Evolutionary conservation across 2,888 invertebrate species (phyloP).

Genomic region (Oligia latruncula): DNA sequence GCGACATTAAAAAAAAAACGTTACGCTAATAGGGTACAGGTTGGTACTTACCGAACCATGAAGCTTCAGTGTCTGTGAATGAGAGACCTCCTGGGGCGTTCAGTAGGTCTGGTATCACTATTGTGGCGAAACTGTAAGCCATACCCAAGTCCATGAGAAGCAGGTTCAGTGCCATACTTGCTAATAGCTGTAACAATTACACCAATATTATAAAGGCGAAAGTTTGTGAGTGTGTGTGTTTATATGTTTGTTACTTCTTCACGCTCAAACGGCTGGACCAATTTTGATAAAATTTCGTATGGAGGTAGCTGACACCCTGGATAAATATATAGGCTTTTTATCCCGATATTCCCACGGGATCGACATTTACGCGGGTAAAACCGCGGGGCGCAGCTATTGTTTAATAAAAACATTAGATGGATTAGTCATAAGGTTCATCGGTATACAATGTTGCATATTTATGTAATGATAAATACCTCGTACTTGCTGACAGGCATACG

Average conservation of each 20-base stretch:
- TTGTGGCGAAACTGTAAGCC: constrained; percentile 90
- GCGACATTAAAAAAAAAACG: too few species aligned
- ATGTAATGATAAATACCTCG: neutral
- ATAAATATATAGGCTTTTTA: too few species aligned
- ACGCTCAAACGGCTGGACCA: too few species aligned
- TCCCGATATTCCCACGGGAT: too few species aligned
- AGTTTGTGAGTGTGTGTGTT: too few species aligned
- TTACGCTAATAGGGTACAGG: too few species aligned
- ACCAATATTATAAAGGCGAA: too few species aligned
- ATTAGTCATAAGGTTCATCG: neutral
- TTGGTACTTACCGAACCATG: constrained; percentile 89
- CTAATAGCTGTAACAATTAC: constrained; percentile 82
- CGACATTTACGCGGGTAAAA: too few species aligned
- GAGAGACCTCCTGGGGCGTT: constrained; percentile 83
- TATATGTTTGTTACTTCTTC: too few species aligned
- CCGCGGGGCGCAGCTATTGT: neutral
- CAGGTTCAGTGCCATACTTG: constrained; percentile 88
- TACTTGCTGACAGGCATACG: neutral
- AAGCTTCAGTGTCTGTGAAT: constrained; percentile 87
- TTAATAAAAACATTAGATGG: neutral
- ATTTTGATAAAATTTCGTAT: too few species aligned
- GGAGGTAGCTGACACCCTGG: too few species aligned
- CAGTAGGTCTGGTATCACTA: constrained; percentile 88
- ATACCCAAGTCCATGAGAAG: constrained; percentile 89
- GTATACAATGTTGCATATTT: neutral